Base-by-base conservation (phyloP, 2,888 invertebrate species). In the Leptopilina drosophilae region DNA sequence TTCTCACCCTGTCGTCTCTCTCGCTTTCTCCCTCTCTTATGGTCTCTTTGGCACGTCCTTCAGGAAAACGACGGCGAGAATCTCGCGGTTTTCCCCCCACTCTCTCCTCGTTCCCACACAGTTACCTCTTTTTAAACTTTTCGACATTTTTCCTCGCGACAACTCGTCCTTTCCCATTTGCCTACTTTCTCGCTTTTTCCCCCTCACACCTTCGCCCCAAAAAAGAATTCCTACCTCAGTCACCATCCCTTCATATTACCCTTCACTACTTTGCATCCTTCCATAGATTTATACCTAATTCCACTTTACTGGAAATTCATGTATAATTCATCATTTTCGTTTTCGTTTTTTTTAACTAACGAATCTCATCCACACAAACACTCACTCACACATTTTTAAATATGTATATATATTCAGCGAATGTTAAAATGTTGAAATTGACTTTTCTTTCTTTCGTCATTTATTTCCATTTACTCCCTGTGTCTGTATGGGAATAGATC, bases 261-360 rank as follows among this genome's bases (percentile, higher is more conserved):
- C 20, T 40, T 12, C 20, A 40, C 64, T 76, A 64, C 64, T 73
- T 59, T 67, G 15, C 69, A 66, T 53, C 64, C 64, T 56, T 76
- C 66, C 62, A 77, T 73, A 80, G 81, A 82, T 82, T 82, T 81
- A 82, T 82, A 66, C 76, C 76, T 81, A 73, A 40, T 73, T 78
- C 76, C 79, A 76, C 81, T 78, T 42, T 67, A 77, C 80, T 76
- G 64, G 73, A 81, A 82, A 82, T 80, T 81, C 80, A 81, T 81
- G 80, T 78, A 82, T 82, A 82, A 82, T 83, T 81, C 81, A 62
- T 62, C 62, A 62, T 62, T 62, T 69, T 78, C 1, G 5, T 33
- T 33, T 33, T 33, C 3, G n/a, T 33, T 33, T 5, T 33, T 33
- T 33, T 75, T 77, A 46, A 77, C 56, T 62, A 26, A 69, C 49